Conservation (phyloP, 2,888 invertebrate species). For the Erpobdella octoculata region DNA sequence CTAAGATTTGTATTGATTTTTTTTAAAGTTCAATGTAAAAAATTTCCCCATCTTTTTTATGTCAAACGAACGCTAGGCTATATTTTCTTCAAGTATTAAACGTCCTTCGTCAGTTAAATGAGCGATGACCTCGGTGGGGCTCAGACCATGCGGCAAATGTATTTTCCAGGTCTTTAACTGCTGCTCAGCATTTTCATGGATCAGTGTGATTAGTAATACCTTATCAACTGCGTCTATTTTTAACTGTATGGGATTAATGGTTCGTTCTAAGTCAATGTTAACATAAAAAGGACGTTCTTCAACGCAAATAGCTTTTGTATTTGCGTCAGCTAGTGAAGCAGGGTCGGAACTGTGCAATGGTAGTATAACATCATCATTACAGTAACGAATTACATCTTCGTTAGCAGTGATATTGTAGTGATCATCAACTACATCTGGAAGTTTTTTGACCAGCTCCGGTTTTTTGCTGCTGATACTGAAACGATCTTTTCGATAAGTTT, state of each 20-base stretch:
- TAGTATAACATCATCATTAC: no score
- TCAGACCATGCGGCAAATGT: conserved; percentile 3
- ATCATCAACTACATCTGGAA: conserved; percentile 1
- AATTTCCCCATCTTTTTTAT: neutral
- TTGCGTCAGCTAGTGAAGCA: no score
- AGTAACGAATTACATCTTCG: no score
- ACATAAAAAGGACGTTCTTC: neutral
- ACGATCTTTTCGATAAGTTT: neutral
- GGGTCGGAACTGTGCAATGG: no score
- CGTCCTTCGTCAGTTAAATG: conserved; percentile 11
- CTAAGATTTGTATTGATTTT: no score
- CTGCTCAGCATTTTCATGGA: neutral
- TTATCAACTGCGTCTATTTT: conserved; percentile 18
- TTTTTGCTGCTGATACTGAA: neutral
- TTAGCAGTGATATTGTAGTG: neutral
- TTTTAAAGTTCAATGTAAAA: neutral
- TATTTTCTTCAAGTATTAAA: conserved; percentile 23
- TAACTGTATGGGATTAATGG: conserved; percentile 10
- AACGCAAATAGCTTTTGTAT: neutral
- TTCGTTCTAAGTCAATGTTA: neutral
- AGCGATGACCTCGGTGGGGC: conserved; percentile 11
- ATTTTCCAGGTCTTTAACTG: neutral
- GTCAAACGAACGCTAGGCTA: neutral
- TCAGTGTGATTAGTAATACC: neutral
- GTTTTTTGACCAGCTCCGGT: neutral